phyloP scores from a whole-genome alignment of 2,888 invertebrate species.

The Actias luna region DNA sequence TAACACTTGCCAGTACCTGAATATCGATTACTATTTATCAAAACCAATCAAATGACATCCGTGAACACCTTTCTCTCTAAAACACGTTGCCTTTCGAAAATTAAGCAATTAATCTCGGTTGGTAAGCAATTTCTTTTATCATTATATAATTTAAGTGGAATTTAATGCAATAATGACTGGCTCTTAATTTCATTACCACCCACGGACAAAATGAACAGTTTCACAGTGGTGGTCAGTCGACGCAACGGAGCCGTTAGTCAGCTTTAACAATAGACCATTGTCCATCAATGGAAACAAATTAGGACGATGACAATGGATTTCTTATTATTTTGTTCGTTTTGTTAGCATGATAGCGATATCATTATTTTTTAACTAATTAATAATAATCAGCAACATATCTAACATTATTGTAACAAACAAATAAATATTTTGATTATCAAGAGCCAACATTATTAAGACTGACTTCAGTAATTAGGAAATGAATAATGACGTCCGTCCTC shows the following conservation, averaged over 20 bases:
- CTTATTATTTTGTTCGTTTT: conserved; percentile 29
- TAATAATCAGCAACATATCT: neutral
- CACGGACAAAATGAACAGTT: conserved; percentile 40
- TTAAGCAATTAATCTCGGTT: conserved; percentile 40
- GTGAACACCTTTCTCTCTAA: conserved; percentile 16
- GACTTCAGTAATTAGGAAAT: neutral
- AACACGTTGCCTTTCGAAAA: conserved; percentile 38
- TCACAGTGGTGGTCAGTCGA: conserved; percentile 25
- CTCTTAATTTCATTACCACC: conserved; percentile 77
- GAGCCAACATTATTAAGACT: neutral
- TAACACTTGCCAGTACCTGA: neutral
- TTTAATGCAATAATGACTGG: conserved; percentile 74
- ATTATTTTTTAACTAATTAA: conserved; percentile 43
- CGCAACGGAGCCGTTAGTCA: conserved; percentile 27
- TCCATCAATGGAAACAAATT: conserved; percentile 67
- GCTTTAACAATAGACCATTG: conserved; percentile 59
- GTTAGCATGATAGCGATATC: conserved; percentile 36
- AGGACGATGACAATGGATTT: conserved; percentile 60
- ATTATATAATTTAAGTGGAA: conserved; percentile 67
- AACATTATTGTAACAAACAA: neutral
- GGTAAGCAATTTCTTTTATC: conserved; percentile 48
- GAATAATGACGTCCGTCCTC: neutral
- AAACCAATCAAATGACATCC: conserved; percentile 18
- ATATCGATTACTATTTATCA: conserved; percentile 9
- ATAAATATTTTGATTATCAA: neutral